Evolutionary conservation across 2,113 vertebrate genomes (phyloP), one percentile per base, ranked within the genome.

Genomic region (Sapajus apella): DNA sequence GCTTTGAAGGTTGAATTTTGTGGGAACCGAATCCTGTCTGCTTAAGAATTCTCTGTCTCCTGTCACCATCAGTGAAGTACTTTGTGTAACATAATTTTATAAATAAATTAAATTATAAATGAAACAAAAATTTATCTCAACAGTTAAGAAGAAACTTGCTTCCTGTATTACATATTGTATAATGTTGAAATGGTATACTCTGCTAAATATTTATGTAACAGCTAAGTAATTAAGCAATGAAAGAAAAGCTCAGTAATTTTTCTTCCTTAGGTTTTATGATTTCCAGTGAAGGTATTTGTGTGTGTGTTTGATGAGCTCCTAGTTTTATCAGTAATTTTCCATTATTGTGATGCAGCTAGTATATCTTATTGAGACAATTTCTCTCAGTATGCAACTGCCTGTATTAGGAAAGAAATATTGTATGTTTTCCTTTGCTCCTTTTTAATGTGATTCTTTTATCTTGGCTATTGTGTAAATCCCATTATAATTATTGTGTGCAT

Each of bases 361-460:
- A 70, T 32, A 45, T 32, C 64, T 97, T 84, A 70, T 11, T 82
- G 23, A 92, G 87, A 95, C 14, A 45, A 45, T 82, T 90, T 96
- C 50, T 90, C 30, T 94, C 37, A 58, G 43, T 18, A 47, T 86
- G 20, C 32, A 77, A 84, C 23, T 72, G 3, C n/a, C 27, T 68
- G 45, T 66, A n/a, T 72, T 70, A 68, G 25, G 7, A 95, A 79
- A 72, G 0, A 86, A 84, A 55, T 25, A 75, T 84, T 8, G n/a
- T 50, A 30, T 83, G 61, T 13, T 11, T 94, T 73, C 5, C 55
- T 97, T 95, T 84, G 64, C 11, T 96, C 97, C 43, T 92, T 14
- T 85, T 90, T 86, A 32, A 82, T 89, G 58, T 90, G 64, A 87
- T 90, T 96, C 50, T 94, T 91, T 96, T 95, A 73, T 81, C 68